Conservation (phyloP, 2,888 invertebrate species). For the Ectemnius lituratus region DNA sequence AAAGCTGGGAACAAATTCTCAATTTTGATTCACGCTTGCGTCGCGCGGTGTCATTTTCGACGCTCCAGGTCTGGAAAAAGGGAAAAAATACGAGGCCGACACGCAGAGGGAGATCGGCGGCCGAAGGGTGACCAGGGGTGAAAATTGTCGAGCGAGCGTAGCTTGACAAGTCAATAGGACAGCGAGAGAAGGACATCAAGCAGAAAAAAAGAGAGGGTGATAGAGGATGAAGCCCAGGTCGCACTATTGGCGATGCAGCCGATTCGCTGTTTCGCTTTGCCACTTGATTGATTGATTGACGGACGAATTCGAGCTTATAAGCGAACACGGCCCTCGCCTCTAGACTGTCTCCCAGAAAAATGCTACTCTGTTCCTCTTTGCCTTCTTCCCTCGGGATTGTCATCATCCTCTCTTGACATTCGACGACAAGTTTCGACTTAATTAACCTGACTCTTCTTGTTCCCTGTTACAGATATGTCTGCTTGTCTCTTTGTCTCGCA, state of each 20-base stretch:
- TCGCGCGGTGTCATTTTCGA: conserved; percentile 46
- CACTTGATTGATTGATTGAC: conserved; percentile 30
- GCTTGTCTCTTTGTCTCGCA: too few species aligned
- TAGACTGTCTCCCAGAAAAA: neutral
- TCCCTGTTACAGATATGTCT: too few species aligned
- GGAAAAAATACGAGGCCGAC: conserved; percentile 22
- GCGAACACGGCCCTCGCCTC: conserved; percentile 10
- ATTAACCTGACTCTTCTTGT: too few species aligned
- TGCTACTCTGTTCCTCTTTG: too few species aligned
- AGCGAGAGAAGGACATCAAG: conserved; percentile 37
- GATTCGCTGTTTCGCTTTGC: conserved; percentile 31
- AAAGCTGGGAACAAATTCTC: conserved; percentile 43
- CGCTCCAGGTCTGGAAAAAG: conserved; percentile 24
- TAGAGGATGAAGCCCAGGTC: conserved; percentile 3
- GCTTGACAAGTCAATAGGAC: conserved; percentile 50
- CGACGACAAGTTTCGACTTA: too few species aligned
- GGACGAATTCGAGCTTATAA: conserved; percentile 13
- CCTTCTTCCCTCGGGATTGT: too few species aligned
- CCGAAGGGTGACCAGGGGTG: conserved; percentile 17
- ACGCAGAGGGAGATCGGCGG: conserved; percentile 15
- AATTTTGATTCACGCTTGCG: conserved; percentile 54
- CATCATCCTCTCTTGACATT: too few species aligned
- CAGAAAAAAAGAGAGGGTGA: neutral
- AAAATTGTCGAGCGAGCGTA: conserved; percentile 45
- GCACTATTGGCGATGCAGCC: conserved; percentile 27